Base-by-base conservation (phyloP, 2,888 invertebrate genomes). In the Holacanthella duospinosa region DNA sequence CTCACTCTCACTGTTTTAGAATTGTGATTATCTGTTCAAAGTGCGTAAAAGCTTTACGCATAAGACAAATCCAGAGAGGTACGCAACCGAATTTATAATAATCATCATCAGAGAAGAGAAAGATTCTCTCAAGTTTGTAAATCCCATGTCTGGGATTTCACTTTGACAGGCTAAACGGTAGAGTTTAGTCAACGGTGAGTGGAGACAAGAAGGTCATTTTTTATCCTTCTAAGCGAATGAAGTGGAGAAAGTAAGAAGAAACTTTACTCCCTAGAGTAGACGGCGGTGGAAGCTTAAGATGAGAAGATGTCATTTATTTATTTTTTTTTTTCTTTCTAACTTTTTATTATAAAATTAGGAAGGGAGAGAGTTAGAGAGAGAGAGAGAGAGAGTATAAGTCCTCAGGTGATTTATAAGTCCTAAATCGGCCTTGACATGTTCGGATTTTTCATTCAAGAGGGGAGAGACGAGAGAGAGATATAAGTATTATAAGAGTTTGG, bases 331-430 rank as follows among this genome's bases (percentile, higher is more conserved):
- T n/a, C n/a, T n/a, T n/a, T n/a, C n/a, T 9, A 36, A 36, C 16
- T 48, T 21, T 48, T 48, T 48, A 48, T 48, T 21, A 48, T 4
- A 48, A 21, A 21, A n/a, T 9, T 48, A 48, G 48, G 4, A 21
- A 21, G 4, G 48, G 21, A 48, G 48, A 48, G n/a, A 48, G 48
- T 48, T 21, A 4, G 48, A 48, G 21, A 21, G 16, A n/a, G n/a
- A n/a, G 16, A 16, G 36, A 36, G 36, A 36, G 16, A 36, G 36
- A 36, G 16, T 16, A 9, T 36, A 36, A 36, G 36, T 36, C 36
- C 36, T 29, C 53, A 62, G 64, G 64, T 66, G 66, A 66, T 66
- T 66, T 64, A 66, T 62, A 63, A 66, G 64, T 43, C 44, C 55
- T 44, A 59, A 64, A 64, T 66, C 48, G 48, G 6, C 48, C 48